Percentiles rank a stretch among this genome's conserved stretches.
phyloP scores from a whole-genome alignment of 1,140 invertebrate genomes.

The Bombus haemorrhoidalis region DNA sequence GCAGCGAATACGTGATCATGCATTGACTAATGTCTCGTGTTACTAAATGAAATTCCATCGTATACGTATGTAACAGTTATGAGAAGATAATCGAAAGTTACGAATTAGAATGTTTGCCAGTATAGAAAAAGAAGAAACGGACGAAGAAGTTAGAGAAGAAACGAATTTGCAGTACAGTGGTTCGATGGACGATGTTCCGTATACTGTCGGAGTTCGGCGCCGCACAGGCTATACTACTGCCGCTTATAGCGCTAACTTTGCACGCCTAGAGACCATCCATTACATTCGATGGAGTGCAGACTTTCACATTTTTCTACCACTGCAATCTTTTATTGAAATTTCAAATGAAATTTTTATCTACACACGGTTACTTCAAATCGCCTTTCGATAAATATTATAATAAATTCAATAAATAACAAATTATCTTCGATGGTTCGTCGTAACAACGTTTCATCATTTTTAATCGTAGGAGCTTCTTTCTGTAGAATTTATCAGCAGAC shows the following conservation, averaged over 20 bases:
- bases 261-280: not conserved
- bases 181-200: not conserved
- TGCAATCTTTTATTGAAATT: not conserved
- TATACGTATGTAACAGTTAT: too few species aligned
- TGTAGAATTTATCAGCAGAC: not conserved
- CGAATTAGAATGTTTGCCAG: not conserved
- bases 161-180: not conserved
- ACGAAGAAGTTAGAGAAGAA: not conserved
- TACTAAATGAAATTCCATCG: too few species aligned
- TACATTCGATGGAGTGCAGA: not conserved
- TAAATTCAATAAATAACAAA: not conserved
- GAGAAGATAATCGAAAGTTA: not conserved
- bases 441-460: not conserved
- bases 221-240: not conserved
- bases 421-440: not conserved
- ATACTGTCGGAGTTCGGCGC: not conserved
- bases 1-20: too few species aligned
- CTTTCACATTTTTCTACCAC: not conserved
- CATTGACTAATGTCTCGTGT: too few species aligned
- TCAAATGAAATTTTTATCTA: not conserved
- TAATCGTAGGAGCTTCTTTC: not conserved
- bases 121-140: not conserved
- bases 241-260: not conserved
- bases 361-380: not conserved
- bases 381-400: not conserved